Evolutionary conservation across 2,797 vertebrate species (phyloP), one percentile per base, ranked within the genome.

Genomic region (Vireo griseus): DNA sequence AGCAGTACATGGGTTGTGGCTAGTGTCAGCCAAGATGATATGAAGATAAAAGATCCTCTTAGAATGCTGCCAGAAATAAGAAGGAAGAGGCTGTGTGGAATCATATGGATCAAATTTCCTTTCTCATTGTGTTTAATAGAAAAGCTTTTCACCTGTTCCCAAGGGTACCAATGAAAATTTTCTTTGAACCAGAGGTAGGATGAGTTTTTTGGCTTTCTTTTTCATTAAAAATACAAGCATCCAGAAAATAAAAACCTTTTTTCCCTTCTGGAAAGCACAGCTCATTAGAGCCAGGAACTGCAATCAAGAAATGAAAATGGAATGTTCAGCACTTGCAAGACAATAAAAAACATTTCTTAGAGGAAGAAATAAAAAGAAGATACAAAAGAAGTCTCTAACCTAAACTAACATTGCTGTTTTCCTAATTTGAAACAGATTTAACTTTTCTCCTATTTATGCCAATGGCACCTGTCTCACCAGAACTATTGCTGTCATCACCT

Each of bases 101-200:
- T 91, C 88, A 59, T 87, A 90, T 67, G 45, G 86, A 96, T 96
- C 61, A 87, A 88, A 96, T 95, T 79, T 90, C 89, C 94, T 73
- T 55, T 88, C 28, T 89, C 86, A 80, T 75, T 95, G 82, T 88
- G 54, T 95, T 86, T 77, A n/a, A 69, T 71, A 92, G 88, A 84
- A 96, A 96, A 95, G 58, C 11, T 95, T 96, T 92, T 78, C 2
- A 6, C 6, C 39, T 50, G 54, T 55, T 96, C 88, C 92, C 66
- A 44, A 90, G 92, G 65, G 79, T 87, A 61, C 52, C 15, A 16
- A 80, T 77, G 61, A 95, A 95, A 91, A 88, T 94, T 93, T 91
- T 44, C 69, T 86, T 93, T 52, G 91, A 88, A 84, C n/a, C 62
- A 86, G 40, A 91, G 62, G 68, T 84, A 69, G 20, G 59, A 65